Conservation (phyloP, 2,113 vertebrate species). For the Isurus oxyrinchus region DNA sequence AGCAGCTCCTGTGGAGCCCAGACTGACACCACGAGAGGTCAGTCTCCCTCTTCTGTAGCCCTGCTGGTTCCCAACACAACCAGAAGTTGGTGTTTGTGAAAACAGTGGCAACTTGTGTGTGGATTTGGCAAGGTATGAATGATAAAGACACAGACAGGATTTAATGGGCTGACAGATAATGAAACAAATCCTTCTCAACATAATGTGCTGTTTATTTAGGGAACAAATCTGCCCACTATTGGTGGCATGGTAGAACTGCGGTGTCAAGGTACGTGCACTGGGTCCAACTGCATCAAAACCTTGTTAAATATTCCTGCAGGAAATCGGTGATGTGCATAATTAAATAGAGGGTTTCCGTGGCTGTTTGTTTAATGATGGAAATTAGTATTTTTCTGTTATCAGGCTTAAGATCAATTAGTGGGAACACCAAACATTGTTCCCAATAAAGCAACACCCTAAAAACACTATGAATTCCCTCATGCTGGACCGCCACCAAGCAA, state of each 20-base stretch:
- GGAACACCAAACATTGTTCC: neutral
- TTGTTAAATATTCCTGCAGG: neutral
- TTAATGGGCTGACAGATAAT: neutral
- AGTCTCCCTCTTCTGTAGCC: neutral
- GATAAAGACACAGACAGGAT: neutral
- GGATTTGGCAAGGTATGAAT: constrained; percentile 7
- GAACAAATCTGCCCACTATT: neutral
- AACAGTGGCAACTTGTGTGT: neutral
- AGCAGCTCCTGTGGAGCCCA: neutral
- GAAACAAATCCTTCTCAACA: neutral
- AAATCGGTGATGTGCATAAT: neutral
- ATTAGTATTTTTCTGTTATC: neutral
- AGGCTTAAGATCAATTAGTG: neutral
- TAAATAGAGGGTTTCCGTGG: neutral
- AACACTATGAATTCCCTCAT: neutral
- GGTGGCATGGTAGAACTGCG: neutral
- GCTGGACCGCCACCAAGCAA: neutral
- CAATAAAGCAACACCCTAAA: neutral
- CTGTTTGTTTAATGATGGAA: neutral
- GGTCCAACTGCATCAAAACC: neutral
- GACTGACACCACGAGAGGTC: neutral
- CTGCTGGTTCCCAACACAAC: no score
- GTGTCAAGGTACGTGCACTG: neutral
- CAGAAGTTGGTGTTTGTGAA: neutral
- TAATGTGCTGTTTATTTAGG: neutral